phyloP scores from a whole-genome alignment of 2,113 vertebrate genomes.

The Nymphicus hollandicus region DNA sequence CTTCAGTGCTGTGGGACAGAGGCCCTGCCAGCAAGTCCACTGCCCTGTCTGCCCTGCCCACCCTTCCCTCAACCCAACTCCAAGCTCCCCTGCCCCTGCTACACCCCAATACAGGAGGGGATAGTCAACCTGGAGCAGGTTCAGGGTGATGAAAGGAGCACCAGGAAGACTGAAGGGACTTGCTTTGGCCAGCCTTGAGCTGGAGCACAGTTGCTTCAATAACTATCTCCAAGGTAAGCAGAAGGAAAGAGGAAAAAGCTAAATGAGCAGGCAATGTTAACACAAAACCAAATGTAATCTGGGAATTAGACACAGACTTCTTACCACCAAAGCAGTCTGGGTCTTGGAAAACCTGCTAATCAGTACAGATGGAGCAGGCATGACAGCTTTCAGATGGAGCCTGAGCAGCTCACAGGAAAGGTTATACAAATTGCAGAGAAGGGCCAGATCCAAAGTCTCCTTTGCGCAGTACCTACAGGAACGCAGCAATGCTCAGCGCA shows the following conservation, averaged over 20 bases:
- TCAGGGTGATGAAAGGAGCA: neutral
- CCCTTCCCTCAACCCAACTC: neutral
- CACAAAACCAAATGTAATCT: neutral
- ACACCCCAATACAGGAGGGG: accelerated
- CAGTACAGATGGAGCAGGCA: neutral
- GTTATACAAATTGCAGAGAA: accelerated
- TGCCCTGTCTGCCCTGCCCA: neutral
- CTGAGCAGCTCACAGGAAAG: neutral
- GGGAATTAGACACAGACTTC: neutral
- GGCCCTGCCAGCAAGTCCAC: neutral
- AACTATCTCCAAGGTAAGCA: neutral
- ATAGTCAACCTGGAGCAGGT: neutral
- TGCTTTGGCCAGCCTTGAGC: neutral
- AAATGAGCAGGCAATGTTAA: neutral
- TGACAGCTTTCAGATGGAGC: neutral
- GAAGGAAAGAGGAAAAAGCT: neutral
- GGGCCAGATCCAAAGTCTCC: neutral
- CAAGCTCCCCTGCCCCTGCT: neutral
- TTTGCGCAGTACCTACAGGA: neutral
- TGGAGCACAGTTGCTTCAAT: neutral
- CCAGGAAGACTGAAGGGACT: neutral
- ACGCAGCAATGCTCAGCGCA: neutral
- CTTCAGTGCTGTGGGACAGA: accelerated
- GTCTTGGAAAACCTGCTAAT: neutral
- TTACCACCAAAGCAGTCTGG: neutral